Evolutionary conservation across 2,888 invertebrate species (phyloP), one percentile per base, ranked within the genome.

Genomic region (Horisme vitalbata): DNA sequence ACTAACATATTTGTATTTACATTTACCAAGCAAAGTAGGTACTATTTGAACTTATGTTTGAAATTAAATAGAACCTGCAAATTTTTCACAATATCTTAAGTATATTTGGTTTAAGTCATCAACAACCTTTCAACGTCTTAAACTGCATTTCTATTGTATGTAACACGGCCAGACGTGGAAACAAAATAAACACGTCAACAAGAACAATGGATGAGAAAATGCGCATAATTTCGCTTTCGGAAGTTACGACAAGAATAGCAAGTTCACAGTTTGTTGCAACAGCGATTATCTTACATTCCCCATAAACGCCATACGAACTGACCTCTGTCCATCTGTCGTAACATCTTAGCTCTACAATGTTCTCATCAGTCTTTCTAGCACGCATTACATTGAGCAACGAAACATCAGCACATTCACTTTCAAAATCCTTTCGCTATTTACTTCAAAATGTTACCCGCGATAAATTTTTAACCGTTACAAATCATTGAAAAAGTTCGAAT

Each of bases 361-460:
- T 43, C 37, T 44, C 45, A 67, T 73, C 68, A 32, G 32, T 27
- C 32, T 32, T 32, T 43, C 55, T 45, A 56, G 48, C 60, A 62
- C 65, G 59, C 61, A 64, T 62, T 61, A 57, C 54, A 57, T 72
- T 73, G 63, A 59, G 68, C 65, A 73, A 71, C 61, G 55, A 44
- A 56, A 45, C 51, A 58, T 62, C 56, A 49, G 54, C 59, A 65
- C 73, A 59, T 71, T 79, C 75, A 79, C 80, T 81, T 81, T 78
- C 74, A 71, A 76, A 67, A 74, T 75, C 75, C 75, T 75, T 73
- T 79, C 55, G 44, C 50, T 55, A 47, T 45, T 37, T 44, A 32
- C 32, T 27, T 6, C 13, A 34, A 38, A 34, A 48, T 32, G 27
- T 41, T 35, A 30, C 70, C 71, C 69, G 68, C 54, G 53, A 55